Evolutionary conservation across 1,140 invertebrate species (phyloP), one percentile per base, ranked within the genome.

Genomic region (Idris sp.): DNA sequence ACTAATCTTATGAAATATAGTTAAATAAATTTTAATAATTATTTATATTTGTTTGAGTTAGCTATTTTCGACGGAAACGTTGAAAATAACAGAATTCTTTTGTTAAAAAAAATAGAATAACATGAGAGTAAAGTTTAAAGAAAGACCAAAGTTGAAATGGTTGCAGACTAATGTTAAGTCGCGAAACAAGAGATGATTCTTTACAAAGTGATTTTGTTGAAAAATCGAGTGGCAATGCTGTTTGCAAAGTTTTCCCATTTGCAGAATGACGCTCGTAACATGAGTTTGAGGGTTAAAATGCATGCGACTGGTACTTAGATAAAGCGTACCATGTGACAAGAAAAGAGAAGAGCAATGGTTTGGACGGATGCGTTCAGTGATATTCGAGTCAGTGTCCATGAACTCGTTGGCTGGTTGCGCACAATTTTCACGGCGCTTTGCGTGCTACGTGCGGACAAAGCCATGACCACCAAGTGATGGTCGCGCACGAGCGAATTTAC

Each of bases 371-470:
- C 68, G 64, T 77, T 16, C 35, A 35, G 41, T 48, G 44, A 72
- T 65, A 69, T 69, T 75, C 64, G 51, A 69, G 19, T 56, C 38
- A 51, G 54, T 16, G 22, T 48, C 54, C 40, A 53, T 69, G 53
- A 69, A 67, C 64, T 36, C 28, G 13, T 44, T 19, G 16, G 25
- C 28, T 38, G 58, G 28, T 64, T 53, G n/a, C 53, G 59, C 53
- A 54, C 54, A 71, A 76, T 76, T 76, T 76, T 76, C 74, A 72
- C 74, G 74, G 67, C 74, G 56, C 67, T 76, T 76, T 72, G 67
- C 67, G 74, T 67, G 74, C 61, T 19, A 62, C 48, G 61, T 51
- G 74, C 62, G 67, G 74, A 76, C 67, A 76, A 71, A 76, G 74
- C 65, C 48, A 56, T 76, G 74, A 76, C 74, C 61, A 64, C 67